These are phyloP conservation scores for Pseudopipra pipra DNA, from an alignment of 2,113 vertebrate species.

Conservation along the genomic window DNA sequence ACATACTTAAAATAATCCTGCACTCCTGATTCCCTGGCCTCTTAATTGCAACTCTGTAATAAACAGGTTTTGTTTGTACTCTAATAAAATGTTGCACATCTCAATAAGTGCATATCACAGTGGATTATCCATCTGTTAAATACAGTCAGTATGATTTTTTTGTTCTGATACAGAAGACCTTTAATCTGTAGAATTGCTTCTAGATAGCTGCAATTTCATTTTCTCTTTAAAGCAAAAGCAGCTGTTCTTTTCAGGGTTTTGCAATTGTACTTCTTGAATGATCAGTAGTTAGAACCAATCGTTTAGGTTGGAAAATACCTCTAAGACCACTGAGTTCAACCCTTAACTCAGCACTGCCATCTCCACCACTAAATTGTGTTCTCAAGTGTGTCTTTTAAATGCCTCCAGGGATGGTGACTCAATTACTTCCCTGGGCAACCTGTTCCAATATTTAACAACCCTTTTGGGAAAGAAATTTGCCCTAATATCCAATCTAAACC, in stretches of 20 bases:
- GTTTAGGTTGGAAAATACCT: neutral
- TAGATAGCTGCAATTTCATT: neutral
- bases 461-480: neutral
- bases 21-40: neutral
- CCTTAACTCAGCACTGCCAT: neutral
- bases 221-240: neutral
- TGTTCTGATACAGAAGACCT: neutral
- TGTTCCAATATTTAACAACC: neutral
- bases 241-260: neutral
- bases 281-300: neutral
- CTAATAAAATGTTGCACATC: neutral
- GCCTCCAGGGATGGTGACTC: neutral
- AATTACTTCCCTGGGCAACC: neutral
- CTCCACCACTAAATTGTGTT: too few relatives aligned
- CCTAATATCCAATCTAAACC: neutral
- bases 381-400: neutral
- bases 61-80: neutral
- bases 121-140: neutral
- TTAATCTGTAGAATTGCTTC: neutral
- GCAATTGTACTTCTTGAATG: neutral
- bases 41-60: neutral
- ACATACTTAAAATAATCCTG: neutral
- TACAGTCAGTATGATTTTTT: neutral
- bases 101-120: neutral
- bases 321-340: neutral